Evolutionary conservation across 2,888 invertebrate genomes (phyloP).

Genomic region (Macrophya alboannulata): DNA sequence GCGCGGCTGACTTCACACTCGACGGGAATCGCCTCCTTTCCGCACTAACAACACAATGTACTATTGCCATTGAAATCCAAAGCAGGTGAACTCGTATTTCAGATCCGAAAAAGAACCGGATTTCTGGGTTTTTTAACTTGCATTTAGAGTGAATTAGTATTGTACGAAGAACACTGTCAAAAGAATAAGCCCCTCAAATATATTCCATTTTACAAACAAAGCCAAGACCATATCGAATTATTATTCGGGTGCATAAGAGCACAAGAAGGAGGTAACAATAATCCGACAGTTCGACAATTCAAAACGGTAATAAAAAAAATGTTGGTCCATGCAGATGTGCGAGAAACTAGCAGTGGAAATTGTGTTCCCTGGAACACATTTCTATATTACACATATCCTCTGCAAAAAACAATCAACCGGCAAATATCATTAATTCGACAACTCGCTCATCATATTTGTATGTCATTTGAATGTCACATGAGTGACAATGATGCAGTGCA

Average conservation of each 20-base stretch:
- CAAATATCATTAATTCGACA: slow-evolving; percentile 42
- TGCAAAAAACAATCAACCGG: slow-evolving; percentile 9
- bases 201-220: slow-evolving; percentile 56
- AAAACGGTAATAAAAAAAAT: slow-evolving; percentile 54
- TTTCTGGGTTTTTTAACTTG: slow-evolving; percentile 57
- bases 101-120: slow-evolving; percentile 52
- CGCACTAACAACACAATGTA: neutral
- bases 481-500: slow-evolving; percentile 23
- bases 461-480: slow-evolving; percentile 3
- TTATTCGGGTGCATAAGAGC: slow-evolving; percentile 56
- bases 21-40: neutral
- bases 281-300: slow-evolving; percentile 58
- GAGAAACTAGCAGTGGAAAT: slow-evolving; percentile 57
- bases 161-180: slow-evolving; percentile 39
- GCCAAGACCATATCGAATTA: slow-evolving; percentile 59
- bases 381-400: slow-evolving; percentile 58
- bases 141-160: slow-evolving; percentile 30
- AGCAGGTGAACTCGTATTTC: slow-evolving; percentile 46
- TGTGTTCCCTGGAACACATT: slow-evolving; percentile 64
- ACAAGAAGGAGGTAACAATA: slow-evolving; percentile 59
- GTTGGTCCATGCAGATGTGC: slow-evolving; percentile 50
- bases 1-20: neutral
- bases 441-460: slow-evolving; percentile 25
- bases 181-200: slow-evolving; percentile 50
- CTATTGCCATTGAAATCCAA: slow-evolving; percentile 45